phyloP scores from a whole-genome alignment of 2,797 vertebrate species.

The Oryzias dopingdopingensis region DNA sequence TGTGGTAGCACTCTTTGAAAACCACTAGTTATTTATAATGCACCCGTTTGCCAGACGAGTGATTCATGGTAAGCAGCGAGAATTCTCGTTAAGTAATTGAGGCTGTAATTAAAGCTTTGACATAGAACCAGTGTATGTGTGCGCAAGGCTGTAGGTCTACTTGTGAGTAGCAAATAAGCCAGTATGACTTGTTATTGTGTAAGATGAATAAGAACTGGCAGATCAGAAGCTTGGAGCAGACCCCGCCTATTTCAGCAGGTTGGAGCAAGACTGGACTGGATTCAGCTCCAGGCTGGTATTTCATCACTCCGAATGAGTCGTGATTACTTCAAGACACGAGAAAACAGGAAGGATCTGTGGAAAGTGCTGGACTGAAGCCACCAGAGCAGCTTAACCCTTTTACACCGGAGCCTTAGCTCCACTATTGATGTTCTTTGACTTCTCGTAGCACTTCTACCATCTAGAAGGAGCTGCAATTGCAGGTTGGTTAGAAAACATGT shows the following conservation, averaged over 20 bases:
- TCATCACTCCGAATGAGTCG: slow-evolving; percentile 23
- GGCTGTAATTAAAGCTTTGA: slow-evolving; percentile 74
- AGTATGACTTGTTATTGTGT: slow-evolving; percentile 33
- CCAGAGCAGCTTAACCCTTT: too few species aligned
- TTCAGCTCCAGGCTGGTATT: slow-evolving; percentile 30
- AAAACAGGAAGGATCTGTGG: slow-evolving; percentile 37
- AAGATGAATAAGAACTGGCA: slow-evolving; percentile 29
- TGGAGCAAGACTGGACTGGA: slow-evolving; percentile 15
- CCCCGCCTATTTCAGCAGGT: slow-evolving; percentile 20
- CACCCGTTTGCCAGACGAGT: slow-evolving; percentile 67
- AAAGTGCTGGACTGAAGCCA: too few species aligned
- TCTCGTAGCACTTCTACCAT: too few species aligned
- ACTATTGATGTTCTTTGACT: too few species aligned
- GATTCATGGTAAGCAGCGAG: slow-evolving; percentile 73
- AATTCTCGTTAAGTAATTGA: slow-evolving; percentile 80
- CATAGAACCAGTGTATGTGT: slow-evolving; percentile 42
- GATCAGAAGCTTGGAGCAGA: slow-evolving; percentile 23
- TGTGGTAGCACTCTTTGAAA: slow-evolving; percentile 77
- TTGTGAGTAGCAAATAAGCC: slow-evolving; percentile 17
- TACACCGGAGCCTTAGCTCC: too few species aligned
- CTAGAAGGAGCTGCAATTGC: too few species aligned
- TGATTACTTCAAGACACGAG: slow-evolving; percentile 35
- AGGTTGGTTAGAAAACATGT: too few species aligned
- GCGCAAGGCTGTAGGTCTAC: slow-evolving; percentile 42
- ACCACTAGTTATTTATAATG: slow-evolving; percentile 76